Evolutionary conservation across 2,888 invertebrate species (phyloP), one percentile per base, ranked within the genome.

Genomic region (Theretra japonica): DNA sequence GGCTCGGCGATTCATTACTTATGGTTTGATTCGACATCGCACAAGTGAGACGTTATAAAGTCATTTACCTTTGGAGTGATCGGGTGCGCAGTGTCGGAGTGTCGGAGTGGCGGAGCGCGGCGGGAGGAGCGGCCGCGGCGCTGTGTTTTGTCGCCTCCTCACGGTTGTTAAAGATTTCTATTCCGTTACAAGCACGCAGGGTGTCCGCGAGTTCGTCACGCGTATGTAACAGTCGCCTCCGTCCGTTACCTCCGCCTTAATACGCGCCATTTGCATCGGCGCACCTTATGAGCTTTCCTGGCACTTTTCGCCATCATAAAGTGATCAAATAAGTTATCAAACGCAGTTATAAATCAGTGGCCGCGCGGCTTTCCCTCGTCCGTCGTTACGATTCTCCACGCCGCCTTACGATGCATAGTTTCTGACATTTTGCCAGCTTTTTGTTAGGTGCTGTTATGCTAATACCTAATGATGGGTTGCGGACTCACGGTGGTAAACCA

Each of bases 241-340:
- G 82, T 78, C 88, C 89, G 87, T 89, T 89, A 89, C 83, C 79
- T 83, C 77, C 82, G 82, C 85, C 80, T 87, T 88, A 87, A 88
- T 87, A 86, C 85, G 77, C 75, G 78, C 84, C 85, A 93, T 93
- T 92, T 93, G 91, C 92, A 90, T 90, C 85, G 81, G 81, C 82
- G 88, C 85, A 83, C 89, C 87, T 90, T 91, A 92, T 89, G 89
- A 88, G 89, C 88, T 91, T 91, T 89, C 89, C 88, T 87, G 80
- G 86, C 87, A 87, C 85, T 91, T 89, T 91, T 90, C 90, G 88
- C 91, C 88, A 93, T 94, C 92, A 93, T 93, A 94, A 93, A 91
- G 92, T 93, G 90, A 62, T 70, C 93, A 93, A 92, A 93, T 90
- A 89, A 90, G 89, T 92, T 89, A 92, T 92, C 91, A 93, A 86